phyloP scores from a whole-genome alignment of 1,140 invertebrate species.

The Meloidogyne floridensis region DNA sequence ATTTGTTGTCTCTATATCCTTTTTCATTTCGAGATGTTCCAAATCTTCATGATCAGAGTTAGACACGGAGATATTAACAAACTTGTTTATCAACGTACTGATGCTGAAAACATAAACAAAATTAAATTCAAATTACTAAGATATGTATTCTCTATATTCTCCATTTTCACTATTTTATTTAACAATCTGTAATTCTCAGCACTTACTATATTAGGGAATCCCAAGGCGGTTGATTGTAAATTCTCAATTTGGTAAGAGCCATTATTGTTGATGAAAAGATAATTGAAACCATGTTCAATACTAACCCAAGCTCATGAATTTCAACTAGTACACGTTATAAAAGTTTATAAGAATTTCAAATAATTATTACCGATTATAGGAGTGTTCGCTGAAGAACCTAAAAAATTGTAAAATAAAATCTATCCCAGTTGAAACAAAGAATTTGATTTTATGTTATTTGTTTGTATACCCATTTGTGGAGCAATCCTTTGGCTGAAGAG shows the following conservation, averaged over 20 bases:
- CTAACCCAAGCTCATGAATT: slow-evolving; percentile 59
- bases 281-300: slow-evolving; percentile 59
- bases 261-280: slow-evolving; percentile 45
- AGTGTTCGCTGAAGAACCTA: slow-evolving; percentile 52
- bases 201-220: slow-evolving; percentile 51
- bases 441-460: no score
- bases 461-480: slow-evolving; percentile 53
- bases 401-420: not conserved
- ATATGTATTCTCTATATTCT: no score
- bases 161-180: slow-evolving; percentile 17
- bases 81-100: slow-evolving; percentile 49
- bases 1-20: slow-evolving; percentile 30
- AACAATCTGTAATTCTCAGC: not conserved
- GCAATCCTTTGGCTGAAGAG: slow-evolving; percentile 62
- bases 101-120: slow-evolving; percentile 30
- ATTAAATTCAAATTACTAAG: no score
- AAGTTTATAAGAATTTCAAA: not conserved
- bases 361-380: slow-evolving; percentile 51
- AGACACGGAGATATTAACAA: slow-evolving; percentile 57
- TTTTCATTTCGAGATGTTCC: slow-evolving; percentile 54
- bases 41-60: slow-evolving; percentile 34
- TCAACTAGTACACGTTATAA: slow-evolving; percentile 41
- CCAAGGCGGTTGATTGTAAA: slow-evolving; percentile 60
- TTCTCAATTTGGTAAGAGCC: slow-evolving; percentile 45
- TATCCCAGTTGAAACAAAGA: no score